Conservation (phyloP, 2,888 invertebrate genomes). For the Stenoptilia bipunctidactyla region DNA sequence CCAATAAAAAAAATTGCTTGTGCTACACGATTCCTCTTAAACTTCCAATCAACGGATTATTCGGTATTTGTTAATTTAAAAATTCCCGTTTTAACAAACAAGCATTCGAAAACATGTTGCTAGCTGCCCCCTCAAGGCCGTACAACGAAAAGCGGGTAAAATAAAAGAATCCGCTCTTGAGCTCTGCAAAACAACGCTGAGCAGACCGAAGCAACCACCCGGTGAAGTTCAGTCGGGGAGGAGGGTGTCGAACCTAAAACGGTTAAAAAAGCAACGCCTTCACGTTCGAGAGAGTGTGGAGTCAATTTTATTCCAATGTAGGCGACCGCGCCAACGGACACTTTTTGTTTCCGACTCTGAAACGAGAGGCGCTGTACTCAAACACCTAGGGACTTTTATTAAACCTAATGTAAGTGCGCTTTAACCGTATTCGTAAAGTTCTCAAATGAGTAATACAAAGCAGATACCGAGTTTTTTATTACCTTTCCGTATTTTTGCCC, state of each 20-base stretch:
- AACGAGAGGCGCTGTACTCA: constrained; percentile 65
- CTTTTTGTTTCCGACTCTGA: constrained; percentile 66
- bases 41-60: constrained; percentile 35
- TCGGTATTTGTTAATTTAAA: constrained; percentile 62
- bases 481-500: too few relatives aligned
- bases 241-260: constrained; percentile 39
- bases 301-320: constrained; percentile 72
- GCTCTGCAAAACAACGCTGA: constrained; percentile 67
- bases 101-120: constrained; percentile 60
- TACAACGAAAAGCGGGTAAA: constrained; percentile 62
- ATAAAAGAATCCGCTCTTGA: constrained; percentile 69
- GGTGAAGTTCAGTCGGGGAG: constrained; percentile 58
- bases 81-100: constrained; percentile 61
- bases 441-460: too few relatives aligned
- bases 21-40: constrained; percentile 21
- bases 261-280: constrained; percentile 60
- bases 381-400: constrained; percentile 67
- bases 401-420: constrained; percentile 27
- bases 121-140: constrained; percentile 61
- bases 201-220: constrained; percentile 69
- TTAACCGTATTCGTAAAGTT: constrained; percentile 5
- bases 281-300: constrained; percentile 70
- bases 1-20: constrained; percentile 9
- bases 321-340: constrained; percentile 65
- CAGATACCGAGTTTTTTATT: too few relatives aligned